Evolutionary conservation across 1,140 invertebrate genomes (phyloP).

Genomic region (Caerostris extrusa): DNA sequence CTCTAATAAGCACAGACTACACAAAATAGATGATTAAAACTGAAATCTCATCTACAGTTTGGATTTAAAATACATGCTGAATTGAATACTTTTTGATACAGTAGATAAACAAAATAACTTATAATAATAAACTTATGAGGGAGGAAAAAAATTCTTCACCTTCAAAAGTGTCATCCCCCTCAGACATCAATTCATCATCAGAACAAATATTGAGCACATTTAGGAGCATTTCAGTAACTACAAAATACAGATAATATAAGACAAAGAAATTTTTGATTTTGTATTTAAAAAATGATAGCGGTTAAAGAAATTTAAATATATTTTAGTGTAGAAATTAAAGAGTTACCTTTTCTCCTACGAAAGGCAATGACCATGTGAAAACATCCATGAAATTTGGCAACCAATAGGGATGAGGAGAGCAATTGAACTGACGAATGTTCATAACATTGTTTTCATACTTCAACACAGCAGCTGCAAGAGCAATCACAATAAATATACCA

Average conservation of each 20-base stretch:
- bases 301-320: not conserved
- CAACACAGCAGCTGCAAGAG: constrained; percentile 92
- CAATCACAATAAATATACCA: not conserved
- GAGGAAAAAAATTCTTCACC: constrained; percentile 82
- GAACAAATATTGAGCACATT: constrained; percentile 99
- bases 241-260: not conserved
- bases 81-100: no score
- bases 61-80: no score
- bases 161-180: constrained; percentile 98
- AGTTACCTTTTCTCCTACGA: constrained; percentile 94
- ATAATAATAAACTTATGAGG: no score
- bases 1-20: no score
- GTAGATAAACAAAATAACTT: no score
- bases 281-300: not conserved
- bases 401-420: constrained; percentile 99
- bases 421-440: constrained; percentile 99
- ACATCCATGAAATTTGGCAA: constrained; percentile 99
- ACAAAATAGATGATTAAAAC: no score
- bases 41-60: no score
- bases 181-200: constrained; percentile 99
- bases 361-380: constrained; percentile 99
- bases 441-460: constrained; percentile 99
- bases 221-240: constrained; percentile 99
- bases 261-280: no score
- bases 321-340: not conserved